These are phyloP conservation scores for Dasyornis broadbenti DNA, from an alignment of 2,113 vertebrate genomes.

Conservation along the genomic window DNA sequence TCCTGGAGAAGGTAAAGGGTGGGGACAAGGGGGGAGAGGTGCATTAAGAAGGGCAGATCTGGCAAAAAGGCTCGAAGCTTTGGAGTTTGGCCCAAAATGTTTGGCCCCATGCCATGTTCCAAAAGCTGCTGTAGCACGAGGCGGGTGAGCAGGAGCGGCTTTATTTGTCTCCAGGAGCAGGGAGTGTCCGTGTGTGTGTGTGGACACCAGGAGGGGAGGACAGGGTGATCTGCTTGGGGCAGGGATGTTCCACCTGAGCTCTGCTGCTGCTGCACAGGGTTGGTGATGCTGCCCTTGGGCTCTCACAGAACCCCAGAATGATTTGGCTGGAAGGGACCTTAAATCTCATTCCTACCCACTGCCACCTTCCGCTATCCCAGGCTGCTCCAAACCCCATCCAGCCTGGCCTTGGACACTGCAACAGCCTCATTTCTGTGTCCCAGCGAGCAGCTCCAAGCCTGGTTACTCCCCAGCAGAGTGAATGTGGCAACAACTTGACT, in stretches of 20 bases:
- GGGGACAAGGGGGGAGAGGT: rapidly evolving
- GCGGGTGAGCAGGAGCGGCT: rapidly evolving
- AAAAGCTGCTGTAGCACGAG: neutral
- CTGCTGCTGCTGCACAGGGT: rapidly evolving
- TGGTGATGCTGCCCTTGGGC: neutral
- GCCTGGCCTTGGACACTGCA: neutral
- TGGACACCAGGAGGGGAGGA: neutral
- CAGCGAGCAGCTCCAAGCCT: neutral
- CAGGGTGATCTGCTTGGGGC: neutral
- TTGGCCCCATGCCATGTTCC: rapidly evolving
- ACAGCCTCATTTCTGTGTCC: rapidly evolving
- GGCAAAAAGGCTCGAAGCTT: neutral
- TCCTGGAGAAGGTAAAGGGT: neutral
- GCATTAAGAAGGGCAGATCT: neutral
- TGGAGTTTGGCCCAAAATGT: neutral
- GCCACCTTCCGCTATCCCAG: neutral
- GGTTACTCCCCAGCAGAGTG: neutral
- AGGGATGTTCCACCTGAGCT: neutral
- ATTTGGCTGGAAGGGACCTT: neutral
- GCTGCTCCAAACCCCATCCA: neutral
- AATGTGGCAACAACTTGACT: neutral
- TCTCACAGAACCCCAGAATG: neutral
- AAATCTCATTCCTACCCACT: neutral
- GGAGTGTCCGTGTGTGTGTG: rapidly evolving
- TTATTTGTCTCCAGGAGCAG: neutral